phyloP scores from a whole-genome alignment of 2,113 vertebrate genomes.

The Carassius auratus region DNA sequence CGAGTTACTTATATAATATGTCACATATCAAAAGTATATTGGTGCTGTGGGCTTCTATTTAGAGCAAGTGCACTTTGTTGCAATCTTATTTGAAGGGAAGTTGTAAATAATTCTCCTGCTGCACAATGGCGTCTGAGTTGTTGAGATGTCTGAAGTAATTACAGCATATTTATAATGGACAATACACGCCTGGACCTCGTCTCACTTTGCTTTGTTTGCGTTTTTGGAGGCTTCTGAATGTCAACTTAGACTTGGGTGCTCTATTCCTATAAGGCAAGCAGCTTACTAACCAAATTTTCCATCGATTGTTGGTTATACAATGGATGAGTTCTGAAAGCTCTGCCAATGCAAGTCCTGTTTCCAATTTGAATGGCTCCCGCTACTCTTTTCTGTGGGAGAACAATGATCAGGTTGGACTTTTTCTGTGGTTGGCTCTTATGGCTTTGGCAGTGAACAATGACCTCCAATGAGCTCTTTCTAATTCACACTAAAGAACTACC shows the following conservation, averaged over 20 bases:
- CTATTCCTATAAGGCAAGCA: neutral
- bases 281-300: neutral
- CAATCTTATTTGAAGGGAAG: constrained; percentile 4
- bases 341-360: neutral
- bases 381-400: neutral
- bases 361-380: neutral
- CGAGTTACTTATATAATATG: neutral
- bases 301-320: neutral
- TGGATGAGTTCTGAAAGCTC: neutral
- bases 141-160: constrained; percentile 20
- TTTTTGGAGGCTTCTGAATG: constrained; percentile 19
- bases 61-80: neutral
- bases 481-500: neutral
- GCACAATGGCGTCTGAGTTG: neutral
- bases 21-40: neutral
- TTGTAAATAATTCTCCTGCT: neutral
- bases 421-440: neutral
- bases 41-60: neutral
- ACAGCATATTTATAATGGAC: neutral
- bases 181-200: neutral
- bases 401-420: too few species aligned
- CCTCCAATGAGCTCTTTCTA: neutral
- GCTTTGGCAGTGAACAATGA: constrained; percentile 9
- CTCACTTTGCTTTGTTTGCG: constrained; percentile 6
- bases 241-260: constrained; percentile 7